Evolutionary conservation across 92 coral and sea anemone genomes (phyloP).

Genomic region (Zoanthus gigantus): DNA sequence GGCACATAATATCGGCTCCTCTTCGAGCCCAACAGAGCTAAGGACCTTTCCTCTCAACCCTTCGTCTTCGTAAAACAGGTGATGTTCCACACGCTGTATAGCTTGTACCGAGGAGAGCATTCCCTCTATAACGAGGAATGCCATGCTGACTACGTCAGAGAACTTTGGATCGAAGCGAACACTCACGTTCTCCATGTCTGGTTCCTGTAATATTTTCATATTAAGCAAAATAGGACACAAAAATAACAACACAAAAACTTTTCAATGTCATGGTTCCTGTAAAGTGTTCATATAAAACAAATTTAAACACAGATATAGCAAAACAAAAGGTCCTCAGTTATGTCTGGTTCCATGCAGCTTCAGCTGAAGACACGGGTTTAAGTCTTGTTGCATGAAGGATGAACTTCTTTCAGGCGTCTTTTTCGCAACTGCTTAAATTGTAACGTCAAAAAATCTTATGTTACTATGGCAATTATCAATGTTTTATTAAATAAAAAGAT

Average conservation of each 20-base stretch:
- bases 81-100: conserved; percentile 85
- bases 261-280: no score
- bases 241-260: no score
- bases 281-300: no score
- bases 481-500: no score
- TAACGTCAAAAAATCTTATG: not conserved
- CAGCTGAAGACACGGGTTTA: no score
- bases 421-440: not conserved
- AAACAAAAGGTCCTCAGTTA: no score
- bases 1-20: conserved; percentile 81
- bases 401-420: no score
- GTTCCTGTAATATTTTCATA: conserved; percentile 53
- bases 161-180: conserved; percentile 86
- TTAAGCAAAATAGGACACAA: not conserved
- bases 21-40: conserved; percentile 75
- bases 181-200: conserved; percentile 83
- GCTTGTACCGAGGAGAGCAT: conserved; percentile 83
- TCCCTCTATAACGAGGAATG: conserved; percentile 73
- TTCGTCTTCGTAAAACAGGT: conserved; percentile 91
- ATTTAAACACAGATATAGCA: no score
- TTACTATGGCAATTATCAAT: no score
- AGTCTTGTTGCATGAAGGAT: no score
- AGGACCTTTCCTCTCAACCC: conserved; percentile 75
- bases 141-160: conserved; percentile 67
- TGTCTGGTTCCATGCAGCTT: no score